Evolutionary conservation across 2,797 vertebrate genomes (phyloP), one percentile per base, ranked within the genome.

Genomic region (Anguilla anguilla): DNA sequence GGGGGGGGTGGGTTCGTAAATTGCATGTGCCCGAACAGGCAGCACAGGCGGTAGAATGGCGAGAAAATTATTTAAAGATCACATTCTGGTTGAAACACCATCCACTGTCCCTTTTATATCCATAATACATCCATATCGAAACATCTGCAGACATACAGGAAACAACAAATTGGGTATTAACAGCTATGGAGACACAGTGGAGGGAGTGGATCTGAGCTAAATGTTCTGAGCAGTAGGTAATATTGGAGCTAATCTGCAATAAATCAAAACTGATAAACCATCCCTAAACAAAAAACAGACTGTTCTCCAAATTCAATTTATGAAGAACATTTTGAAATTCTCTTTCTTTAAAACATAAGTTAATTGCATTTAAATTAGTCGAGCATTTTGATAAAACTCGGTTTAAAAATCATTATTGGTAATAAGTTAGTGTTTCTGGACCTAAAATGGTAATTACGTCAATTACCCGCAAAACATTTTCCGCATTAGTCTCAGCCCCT

Each of bases 21-120:
- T 81, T 64, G 87, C 90, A 89, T 92, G 88, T 89, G 91, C 87
- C 82, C 87, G 87, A 90, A 90, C 89, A 90, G 84, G 88, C 88
- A 88, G 64, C 86, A 89, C 64, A 67, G 84, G 86, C 87, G 83
- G 87, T 87, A 84, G 67, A 57, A 87, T 85, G 82, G 57, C 28
- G 35, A 53, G 82, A 88, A 91, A 91, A 64, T 59, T 3, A 43
- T 77, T 84, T 84, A 67, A 88, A 87, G 87, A 87, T 81, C 83
- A 51, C 57, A 88, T 86, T 90, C 83, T 46, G 74, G 77, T 19
- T 6, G 15, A 22, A 46, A 79, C 77, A 13, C 43, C 28, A 22
- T 51, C 77, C 19, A 49, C 39, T 11, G 22, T 49, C 6, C 39
- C 19, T 81, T 49, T 31, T 39, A 43, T 39, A 43, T 5, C 19